Evolutionary conservation across 1,140 invertebrate genomes (phyloP).

Genomic region (Orchesella cincta): DNA sequence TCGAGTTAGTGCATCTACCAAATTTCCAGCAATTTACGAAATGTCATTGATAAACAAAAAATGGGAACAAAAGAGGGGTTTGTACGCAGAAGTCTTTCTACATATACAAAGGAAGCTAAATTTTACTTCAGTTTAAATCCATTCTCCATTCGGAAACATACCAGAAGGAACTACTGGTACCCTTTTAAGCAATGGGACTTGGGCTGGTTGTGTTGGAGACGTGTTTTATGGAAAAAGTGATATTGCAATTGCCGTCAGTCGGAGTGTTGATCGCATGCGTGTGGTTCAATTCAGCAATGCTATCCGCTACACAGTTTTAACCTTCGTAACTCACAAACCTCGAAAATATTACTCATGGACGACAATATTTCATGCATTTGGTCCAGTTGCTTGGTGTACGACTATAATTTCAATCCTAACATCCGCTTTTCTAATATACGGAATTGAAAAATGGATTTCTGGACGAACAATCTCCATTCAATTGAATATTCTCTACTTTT

Average conservation of each 20-base stretch:
- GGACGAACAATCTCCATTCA: neutral
- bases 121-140: neutral
- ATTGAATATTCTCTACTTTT: neutral
- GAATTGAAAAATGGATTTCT: neutral
- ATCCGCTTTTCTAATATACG: neutral
- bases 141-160: neutral
- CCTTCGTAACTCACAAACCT: neutral
- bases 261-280: neutral
- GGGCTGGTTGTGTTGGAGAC: constrained; percentile 1
- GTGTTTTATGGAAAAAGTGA: neutral
- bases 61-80: neutral
- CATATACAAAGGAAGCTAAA: neutral
- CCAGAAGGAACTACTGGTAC: neutral
- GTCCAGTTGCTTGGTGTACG: neutral
- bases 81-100: neutral
- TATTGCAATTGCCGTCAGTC: neutral
- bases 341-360: neutral
- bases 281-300: neutral
- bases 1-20: neutral
- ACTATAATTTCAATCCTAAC: neutral
- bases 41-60: neutral
- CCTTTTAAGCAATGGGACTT: neutral
- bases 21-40: neutral
- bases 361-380: neutral
- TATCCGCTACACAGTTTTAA: neutral